These are phyloP conservation scores for Myotis yumanensis DNA, from an alignment of 2,113 vertebrate species.

Conservation along the genomic window DNA sequence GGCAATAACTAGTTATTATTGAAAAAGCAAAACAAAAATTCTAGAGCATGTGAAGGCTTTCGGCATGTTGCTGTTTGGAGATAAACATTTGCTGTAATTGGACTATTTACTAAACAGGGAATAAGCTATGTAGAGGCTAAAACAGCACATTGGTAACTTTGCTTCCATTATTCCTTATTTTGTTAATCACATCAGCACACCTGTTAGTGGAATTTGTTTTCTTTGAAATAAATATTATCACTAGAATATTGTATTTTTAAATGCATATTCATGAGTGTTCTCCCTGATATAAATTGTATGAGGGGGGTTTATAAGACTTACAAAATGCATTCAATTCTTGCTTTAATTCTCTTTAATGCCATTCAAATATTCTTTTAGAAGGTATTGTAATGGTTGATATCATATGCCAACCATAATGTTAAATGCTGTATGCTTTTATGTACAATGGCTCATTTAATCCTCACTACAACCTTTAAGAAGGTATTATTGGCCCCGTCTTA, in stretches of 20 bases:
- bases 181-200: background rate
- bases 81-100: constrained; percentile 69
- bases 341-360: background rate
- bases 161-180: constrained; percentile 45
- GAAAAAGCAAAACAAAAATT: background rate
- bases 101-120: constrained; percentile 71
- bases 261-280: background rate
- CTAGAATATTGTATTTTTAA: background rate
- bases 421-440: background rate
- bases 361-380: background rate
- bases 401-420: background rate
- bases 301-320: background rate
- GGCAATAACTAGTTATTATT: background rate
- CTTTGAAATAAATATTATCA: constrained; percentile 1
- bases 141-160: constrained; percentile 56
- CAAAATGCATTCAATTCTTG: background rate
- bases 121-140: constrained; percentile 63
- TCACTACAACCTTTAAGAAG: background rate
- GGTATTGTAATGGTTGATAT: background rate
- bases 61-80: constrained; percentile 66
- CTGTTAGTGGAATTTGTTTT: background rate
- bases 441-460: background rate
- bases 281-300: background rate
- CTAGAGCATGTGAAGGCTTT: background rate
- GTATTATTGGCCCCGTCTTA: background rate